Evolutionary conservation across 2,113 vertebrate genomes (phyloP), one percentile per base, ranked within the genome.

Genomic region (Nothobranchius kuhntae): DNA sequence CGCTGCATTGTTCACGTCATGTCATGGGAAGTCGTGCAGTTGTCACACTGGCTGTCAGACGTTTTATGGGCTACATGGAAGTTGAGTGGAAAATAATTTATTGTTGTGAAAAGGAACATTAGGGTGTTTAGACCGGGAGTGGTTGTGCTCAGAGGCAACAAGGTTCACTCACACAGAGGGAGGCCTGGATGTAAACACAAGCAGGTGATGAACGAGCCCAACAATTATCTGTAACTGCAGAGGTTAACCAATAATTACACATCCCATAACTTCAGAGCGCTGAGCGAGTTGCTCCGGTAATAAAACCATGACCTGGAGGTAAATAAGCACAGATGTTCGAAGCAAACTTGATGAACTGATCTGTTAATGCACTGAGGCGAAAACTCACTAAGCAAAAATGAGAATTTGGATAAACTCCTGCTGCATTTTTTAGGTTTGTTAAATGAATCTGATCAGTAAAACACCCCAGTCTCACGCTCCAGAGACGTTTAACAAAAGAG

Each of bases 171-270:
- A 15, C 65, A 77, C 56, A 55, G 38, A 71, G 65, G 68, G 30
- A 30, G 30, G 30, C 53, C 45, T 55, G 73, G 26, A 53, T 44
- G 51, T 13, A 53, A 21, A 51, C 30, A 30, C 30, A 30, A 30
- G 30, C 57, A 65, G 59, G 63, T 78, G 81, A 80, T 87, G 53
- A 77, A 80, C 83, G 71, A 84, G 67, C 59, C 70, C 62, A 79
- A 86, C 73, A 74, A 83, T 85, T 61, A 50, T 71, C 40, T 50
- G 55, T 68, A 85, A 82, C 76, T 78, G 60, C 70, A 46, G 75
- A 88, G 86, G 86, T 87, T 90, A 86, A 86, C 56, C 75, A 75
- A 75, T 85, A 75, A 91, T 90, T 81, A 87, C 76, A 80, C 71
- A 66, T 66, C 69, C 85, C 85, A 78, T 88, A 86, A 84, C 78